phyloP scores from a whole-genome alignment of 1,140 invertebrate species.

The Hypsibius dujardini region DNA sequence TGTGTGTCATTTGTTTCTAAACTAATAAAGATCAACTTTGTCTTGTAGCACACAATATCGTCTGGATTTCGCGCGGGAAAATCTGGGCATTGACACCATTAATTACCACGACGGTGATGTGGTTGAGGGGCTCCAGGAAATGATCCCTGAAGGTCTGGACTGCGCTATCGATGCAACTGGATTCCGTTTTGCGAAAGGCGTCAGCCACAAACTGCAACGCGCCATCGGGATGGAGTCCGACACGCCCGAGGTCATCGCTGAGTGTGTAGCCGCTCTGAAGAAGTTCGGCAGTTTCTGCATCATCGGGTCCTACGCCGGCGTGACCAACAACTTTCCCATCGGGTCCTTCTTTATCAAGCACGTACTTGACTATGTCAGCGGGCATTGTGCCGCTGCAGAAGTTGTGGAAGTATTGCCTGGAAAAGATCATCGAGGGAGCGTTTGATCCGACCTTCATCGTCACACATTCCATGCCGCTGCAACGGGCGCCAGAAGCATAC shows the following conservation, averaged over 20 bases:
- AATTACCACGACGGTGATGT: conserved; percentile 23
- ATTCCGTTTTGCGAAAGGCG: conserved; percentile 21
- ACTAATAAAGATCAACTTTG: too few species aligned
- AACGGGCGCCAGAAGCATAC: not conserved
- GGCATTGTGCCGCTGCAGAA: not conserved
- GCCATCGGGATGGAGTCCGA: conserved; percentile 16
- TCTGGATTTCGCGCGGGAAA: conserved; percentile 18
- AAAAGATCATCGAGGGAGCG: not conserved
- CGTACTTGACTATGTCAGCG: not conserved
- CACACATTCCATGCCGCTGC: not conserved
- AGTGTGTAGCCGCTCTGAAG: not conserved
- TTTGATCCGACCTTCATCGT: not conserved
- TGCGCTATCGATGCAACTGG: conserved; percentile 23
- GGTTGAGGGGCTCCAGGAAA: conserved; percentile 5
- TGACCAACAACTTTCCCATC: conserved; percentile 6
- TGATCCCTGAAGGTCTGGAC: conserved; percentile 19
- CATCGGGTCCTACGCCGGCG: not conserved
- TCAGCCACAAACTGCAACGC: conserved; percentile 22
- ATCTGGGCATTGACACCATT: conserved; percentile 22
- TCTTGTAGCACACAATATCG: conserved; percentile 19
- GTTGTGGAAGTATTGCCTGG: conserved; percentile 9
- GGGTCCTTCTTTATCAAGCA: not conserved
- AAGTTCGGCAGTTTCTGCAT: not conserved
- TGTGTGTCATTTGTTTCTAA: too few species aligned
- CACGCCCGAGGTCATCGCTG: not conserved